Evolutionary conservation across 2,113 vertebrate species (phyloP), one percentile per base, ranked within the genome.

Genomic region (Pseudopipra pipra): DNA sequence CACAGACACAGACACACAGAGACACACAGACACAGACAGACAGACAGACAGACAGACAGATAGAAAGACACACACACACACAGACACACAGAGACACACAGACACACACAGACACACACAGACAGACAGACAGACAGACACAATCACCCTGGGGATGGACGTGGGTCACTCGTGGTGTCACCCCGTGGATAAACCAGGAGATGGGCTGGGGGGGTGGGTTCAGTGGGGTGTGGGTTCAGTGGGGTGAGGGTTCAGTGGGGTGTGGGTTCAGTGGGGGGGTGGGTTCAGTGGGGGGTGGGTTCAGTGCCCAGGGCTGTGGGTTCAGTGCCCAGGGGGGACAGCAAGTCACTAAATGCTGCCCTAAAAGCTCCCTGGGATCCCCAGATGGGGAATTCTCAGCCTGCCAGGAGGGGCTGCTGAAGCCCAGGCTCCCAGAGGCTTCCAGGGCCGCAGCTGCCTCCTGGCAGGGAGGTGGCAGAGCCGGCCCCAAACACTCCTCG

Each of bases 401-500:
- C 41, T 37, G 35, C 46, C 83, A n/a, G 56, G 35, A 79, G 19
- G 62, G 19, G 56, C 9, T 0, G 7, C 54, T 1, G 17, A 24
- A 82, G 67, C 39, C 49, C 33, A 33, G 51, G 6, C 24, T 31
- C 9, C 8, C 8, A 77, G 85, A 61, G 13, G 46, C 22, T 56
- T 46, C 27, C 63, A 65, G 73, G 46, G 86, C 16, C 17, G 31
- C 66, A 55, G 77, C 82, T 65, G 61, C 82, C 30, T 18, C 44
- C 49, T 27, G 14, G 3, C 12, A 3, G 14, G 23, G 83, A 47
- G 1, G 4, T 0, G 2, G 8, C 7, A 55, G 67, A 83, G 33
- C 18, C 3, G 27, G 20, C 15, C 30, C 27, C 37, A 51, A 67
- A 78, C 2, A 5, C 4, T 1, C 13, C 49, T 31, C 39, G 22